Percentiles rank a stretch among this genome's conserved stretches.
Conservation (phyloP, 2,113 vertebrate genomes). For the Lepidiolamprologus cunningtoni region DNA sequence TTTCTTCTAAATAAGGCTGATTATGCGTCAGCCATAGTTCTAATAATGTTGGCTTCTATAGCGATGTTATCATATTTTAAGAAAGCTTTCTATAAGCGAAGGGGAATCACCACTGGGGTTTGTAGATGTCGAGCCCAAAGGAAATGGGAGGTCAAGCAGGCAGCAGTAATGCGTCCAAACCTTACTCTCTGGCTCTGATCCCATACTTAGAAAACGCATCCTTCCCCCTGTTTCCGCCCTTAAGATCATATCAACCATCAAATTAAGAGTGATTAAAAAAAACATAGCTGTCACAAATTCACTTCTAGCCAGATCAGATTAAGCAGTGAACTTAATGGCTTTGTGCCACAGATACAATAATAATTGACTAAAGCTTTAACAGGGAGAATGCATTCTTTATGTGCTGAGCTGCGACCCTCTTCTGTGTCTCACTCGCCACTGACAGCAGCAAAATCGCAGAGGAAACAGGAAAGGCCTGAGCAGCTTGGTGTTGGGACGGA, state of each 20-base stretch:
- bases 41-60: background rate
- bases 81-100: background rate
- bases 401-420: background rate
- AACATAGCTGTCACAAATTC: background rate
- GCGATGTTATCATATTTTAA: background rate
- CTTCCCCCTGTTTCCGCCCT: conserved; percentile 27
- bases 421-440: conserved; percentile 4
- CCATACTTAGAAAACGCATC: conserved; percentile 45
- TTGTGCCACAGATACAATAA: background rate
- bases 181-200: conserved; percentile 18
- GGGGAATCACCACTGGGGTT: background rate
- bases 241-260: conserved; percentile 1
- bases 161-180: background rate
- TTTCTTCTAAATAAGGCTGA: background rate
- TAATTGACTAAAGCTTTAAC: background rate
- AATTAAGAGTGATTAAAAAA: background rate
- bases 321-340: background rate
- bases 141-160: conserved; percentile 10
- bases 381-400: background rate
- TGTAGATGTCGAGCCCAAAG: background rate
- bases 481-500: conserved; percentile 66
- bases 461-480: conserved; percentile 73
- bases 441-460: conserved; percentile 52
- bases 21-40: background rate
- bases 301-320: background rate